Evolutionary conservation across 2,113 vertebrate genomes (phyloP).

Genomic region (Podilymbus podiceps): DNA sequence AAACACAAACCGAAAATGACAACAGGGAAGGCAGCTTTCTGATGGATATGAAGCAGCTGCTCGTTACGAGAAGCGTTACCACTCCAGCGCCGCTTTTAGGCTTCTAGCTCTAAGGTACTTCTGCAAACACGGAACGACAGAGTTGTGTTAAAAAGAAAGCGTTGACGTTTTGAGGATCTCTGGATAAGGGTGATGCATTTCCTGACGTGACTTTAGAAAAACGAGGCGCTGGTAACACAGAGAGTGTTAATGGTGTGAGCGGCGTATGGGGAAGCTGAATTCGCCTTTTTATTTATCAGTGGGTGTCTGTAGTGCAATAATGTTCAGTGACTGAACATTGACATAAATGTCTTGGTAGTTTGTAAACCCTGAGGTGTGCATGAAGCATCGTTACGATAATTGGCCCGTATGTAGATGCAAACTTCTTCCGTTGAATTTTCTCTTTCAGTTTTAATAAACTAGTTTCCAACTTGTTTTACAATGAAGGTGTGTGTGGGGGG

Average conservation of each 20-base stretch:
- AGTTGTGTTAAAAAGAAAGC: not conserved
- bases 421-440: not conserved
- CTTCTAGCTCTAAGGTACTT: not conserved
- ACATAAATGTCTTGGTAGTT: not conserved
- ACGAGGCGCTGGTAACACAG: accelerated
- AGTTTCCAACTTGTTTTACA: not conserved
- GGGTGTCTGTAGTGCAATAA: constrained; percentile 33
- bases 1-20: not conserved
- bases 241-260: not conserved
- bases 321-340: not conserved
- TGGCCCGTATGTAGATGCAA: not conserved
- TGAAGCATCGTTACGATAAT: not conserved
- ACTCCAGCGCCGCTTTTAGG: accelerated
- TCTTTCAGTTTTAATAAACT: not conserved
- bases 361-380: not conserved
- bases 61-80: not conserved
- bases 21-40: not conserved
- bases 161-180: accelerated
- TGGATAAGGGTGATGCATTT: accelerated
- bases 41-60: not conserved
- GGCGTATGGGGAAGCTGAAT: accelerated
- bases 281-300: not conserved
- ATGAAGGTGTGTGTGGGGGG: not conserved
- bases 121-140: not conserved
- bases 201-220: not conserved